A percentile compares a stretch with the other conserved stretches of the same genome.
Evolutionary conservation across 2,888 invertebrate genomes (phyloP).

Genomic region (Allacma fusca): DNA sequence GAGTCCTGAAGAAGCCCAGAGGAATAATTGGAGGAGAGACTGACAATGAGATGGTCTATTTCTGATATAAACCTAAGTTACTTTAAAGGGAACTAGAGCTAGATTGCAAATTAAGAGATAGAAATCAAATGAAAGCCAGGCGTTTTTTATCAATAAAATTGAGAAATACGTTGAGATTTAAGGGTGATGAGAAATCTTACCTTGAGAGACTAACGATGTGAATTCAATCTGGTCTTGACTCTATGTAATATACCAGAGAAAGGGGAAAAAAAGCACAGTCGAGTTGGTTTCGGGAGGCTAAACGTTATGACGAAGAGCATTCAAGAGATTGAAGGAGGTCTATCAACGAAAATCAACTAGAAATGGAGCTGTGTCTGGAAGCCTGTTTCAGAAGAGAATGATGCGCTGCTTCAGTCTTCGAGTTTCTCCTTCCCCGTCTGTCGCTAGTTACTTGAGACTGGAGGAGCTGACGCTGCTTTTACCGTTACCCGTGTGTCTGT

Average conservation of each 20-base stretch:
- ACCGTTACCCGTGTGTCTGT: too few species aligned
- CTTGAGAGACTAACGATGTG: background rate
- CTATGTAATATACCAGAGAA: background rate
- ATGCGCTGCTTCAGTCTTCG: conserved; percentile 28
- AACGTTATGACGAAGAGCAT: conserved; percentile 25
- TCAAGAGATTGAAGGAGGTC: conserved; percentile 31
- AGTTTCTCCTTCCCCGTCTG: background rate
- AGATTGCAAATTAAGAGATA: background rate
- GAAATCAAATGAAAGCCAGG: background rate
- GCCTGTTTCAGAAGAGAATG: background rate
- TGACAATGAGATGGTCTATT: too few species aligned
- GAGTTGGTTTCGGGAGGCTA: background rate
- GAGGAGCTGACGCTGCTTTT: background rate
- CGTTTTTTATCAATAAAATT: background rate
- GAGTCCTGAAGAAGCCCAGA: too few species aligned
- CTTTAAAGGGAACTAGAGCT: too few species aligned
- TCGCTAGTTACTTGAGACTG: background rate
- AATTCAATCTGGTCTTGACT: background rate
- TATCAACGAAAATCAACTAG: conserved; percentile 33
- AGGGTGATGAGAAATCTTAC: background rate
- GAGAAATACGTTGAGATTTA: background rate
- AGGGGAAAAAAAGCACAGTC: background rate
- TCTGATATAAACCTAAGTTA: too few species aligned
- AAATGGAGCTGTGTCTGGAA: conserved; percentile 17
- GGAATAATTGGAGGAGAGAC: too few species aligned